Base-by-base conservation (phyloP, 2,113 vertebrate species). In the Myocastor coypus region DNA sequence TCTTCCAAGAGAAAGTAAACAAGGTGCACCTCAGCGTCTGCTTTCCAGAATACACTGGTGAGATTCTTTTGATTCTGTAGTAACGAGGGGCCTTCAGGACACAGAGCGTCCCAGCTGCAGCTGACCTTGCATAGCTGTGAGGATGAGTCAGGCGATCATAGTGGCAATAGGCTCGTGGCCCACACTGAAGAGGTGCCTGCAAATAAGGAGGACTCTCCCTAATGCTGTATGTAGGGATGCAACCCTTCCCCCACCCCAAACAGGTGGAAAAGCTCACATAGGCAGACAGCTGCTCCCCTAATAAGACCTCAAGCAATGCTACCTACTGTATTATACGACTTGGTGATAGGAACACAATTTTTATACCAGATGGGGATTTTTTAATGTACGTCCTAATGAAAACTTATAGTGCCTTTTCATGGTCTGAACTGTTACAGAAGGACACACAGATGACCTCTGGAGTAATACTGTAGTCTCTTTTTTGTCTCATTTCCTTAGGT, bases 11-110 rank as follows among this genome's bases (percentile, higher is more conserved):
- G 94, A 99, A 99, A 96, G 97, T 99, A 81, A 26, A 96, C 14
- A 99, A 98, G 96, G 98, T 98, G 78, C 98, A 98, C 80, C 98
- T 98, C 81, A 98, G 94, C 89, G 91, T 98, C 97, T 99, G 98
- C 91, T 99, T 99, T 96, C 98, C 98, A 69, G 98, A 99, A 37
- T 99, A 99, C 24, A 96, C 97, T 5, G 98, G 98, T 99, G 97
- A 97, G 98, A 94, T 50, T 61, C 46, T 34, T 61, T 55, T 13
- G 17, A 10, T 73, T 88, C 40, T 10, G 4, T 7, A 37, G 2
- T 64, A 59, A 34, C 28, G 63, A 24, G 9, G 22, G 75, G 0
- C 32, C 88, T 0, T 66, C 64, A 40, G 78, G 19, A 11, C 1
- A 4, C 20, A 1, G 5, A n/a, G 30, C 50, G 88, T 81, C 32